Percentiles rank a stretch among this genome's conserved stretches.
Conservation (phyloP, 1,140 invertebrate species). For the Neotoxoptera formosana region DNA sequence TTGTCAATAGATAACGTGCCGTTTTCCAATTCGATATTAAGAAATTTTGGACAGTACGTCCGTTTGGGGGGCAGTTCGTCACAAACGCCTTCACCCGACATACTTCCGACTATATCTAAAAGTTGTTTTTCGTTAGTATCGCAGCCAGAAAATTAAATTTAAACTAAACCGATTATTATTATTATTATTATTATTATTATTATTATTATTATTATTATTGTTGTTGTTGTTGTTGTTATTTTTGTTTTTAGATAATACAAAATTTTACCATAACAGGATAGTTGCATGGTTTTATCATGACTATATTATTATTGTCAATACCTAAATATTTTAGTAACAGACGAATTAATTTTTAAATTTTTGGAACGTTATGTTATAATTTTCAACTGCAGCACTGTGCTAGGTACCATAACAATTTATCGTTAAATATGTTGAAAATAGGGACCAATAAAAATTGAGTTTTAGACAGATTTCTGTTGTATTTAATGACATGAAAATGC, state of each 20-base stretch:
- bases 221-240: background rate
- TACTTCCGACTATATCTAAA: slow-evolving; percentile 54
- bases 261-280: slow-evolving; percentile 36
- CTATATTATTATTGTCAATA: background rate
- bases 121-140: slow-evolving; percentile 51
- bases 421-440: background rate
- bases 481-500: background rate
- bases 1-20: slow-evolving; percentile 38
- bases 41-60: slow-evolving; percentile 50
- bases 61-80: slow-evolving; percentile 35
- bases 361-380: background rate
- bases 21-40: slow-evolving; percentile 52
- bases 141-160: slow-evolving; percentile 12
- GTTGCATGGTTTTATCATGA: slow-evolving; percentile 51
- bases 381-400: background rate
- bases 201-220: background rate
- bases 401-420: background rate
- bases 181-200: too few relatives aligned
- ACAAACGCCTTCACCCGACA: slow-evolving; percentile 40
- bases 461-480: background rate
- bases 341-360: background rate
- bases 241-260: background rate
- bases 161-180: background rate
- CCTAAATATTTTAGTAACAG: slow-evolving; percentile 14
- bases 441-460: background rate